These are phyloP conservation scores for Cirrhinus mrigala DNA, from an alignment of 2,797 vertebrate species.

Conservation along the genomic window DNA sequence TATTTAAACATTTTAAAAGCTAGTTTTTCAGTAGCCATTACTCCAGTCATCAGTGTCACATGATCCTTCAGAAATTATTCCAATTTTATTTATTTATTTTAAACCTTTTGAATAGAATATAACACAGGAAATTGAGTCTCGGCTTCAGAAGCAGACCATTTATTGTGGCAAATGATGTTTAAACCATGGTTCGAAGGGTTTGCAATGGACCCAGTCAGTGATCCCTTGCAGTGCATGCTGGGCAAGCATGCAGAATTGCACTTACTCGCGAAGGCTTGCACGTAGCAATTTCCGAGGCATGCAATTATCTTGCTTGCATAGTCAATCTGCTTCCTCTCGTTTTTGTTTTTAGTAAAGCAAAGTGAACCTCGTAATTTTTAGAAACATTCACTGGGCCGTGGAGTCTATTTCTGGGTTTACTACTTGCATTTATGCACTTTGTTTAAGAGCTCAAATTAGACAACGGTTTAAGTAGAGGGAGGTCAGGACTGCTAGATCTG, in stretches of 20 bases:
- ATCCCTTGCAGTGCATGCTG: neutral
- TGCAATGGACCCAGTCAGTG: neutral
- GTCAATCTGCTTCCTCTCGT: slow-evolving; percentile 43
- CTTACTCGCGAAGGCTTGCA: neutral
- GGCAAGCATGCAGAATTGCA: neutral
- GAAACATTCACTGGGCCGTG: slow-evolving; percentile 9
- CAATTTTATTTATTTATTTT: neutral
- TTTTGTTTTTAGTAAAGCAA: slow-evolving; percentile 46
- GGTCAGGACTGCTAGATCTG: slow-evolving; percentile 3
- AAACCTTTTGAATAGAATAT: neutral
- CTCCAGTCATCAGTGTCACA: neutral
- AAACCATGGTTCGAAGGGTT: neutral
- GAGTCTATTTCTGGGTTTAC: slow-evolving; percentile 55
- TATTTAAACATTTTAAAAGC: too few relatives aligned
- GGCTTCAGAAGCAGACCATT: neutral
- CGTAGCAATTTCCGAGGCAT: slow-evolving; percentile 46
- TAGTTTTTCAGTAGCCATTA: neutral
- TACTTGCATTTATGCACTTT: slow-evolving; percentile 49
- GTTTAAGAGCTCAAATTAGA: slow-evolving; percentile 47
- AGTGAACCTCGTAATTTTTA: slow-evolving; percentile 54
- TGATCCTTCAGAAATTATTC: neutral
- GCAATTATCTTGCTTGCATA: slow-evolving; percentile 41
- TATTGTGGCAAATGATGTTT: neutral
- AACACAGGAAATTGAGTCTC: neutral
- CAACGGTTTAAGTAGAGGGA: neutral